These are phyloP conservation scores for Falco columbarius DNA, from an alignment of 2,797 vertebrate species.

Conservation along the genomic window DNA sequence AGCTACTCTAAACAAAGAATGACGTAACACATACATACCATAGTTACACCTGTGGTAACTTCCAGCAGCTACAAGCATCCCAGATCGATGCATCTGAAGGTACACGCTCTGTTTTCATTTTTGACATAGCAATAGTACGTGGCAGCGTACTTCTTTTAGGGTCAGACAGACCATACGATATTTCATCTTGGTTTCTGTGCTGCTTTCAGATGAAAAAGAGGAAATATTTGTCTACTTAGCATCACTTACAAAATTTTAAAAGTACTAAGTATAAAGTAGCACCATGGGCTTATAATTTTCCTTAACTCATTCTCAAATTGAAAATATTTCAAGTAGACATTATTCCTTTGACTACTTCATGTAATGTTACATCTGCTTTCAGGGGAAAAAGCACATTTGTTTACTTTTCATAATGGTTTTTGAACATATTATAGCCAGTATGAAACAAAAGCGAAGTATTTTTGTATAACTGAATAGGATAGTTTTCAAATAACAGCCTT, in stretches of 20 bases:
- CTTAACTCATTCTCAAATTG: not conserved
- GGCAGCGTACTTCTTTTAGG: not conserved
- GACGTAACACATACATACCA: rapidly evolving
- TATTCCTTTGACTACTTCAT: not conserved
- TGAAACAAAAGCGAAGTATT: not conserved
- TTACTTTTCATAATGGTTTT: not conserved
- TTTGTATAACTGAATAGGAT: not conserved
- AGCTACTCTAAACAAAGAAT: not conserved
- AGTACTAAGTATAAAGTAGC: not conserved
- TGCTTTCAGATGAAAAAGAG: not conserved
- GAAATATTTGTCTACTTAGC: not conserved
- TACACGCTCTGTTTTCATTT: rapidly evolving
- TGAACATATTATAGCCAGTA: not conserved
- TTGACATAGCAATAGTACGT: not conserved
- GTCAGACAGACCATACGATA: no score
- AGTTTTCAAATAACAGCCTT: not conserved
- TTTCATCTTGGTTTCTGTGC: not conserved
- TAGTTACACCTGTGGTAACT: rapidly evolving
- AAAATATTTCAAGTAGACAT: not conserved
- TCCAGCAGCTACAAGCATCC: not conserved
- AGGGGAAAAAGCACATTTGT: not conserved
- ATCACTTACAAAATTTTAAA: not conserved
- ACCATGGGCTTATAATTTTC: not conserved
- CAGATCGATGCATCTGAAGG: rapidly evolving
- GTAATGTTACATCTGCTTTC: not conserved